phyloP scores from a whole-genome alignment of 37 sponge, comb jelly and placozoan species.

The Aphrocallistes beatrix region DNA sequence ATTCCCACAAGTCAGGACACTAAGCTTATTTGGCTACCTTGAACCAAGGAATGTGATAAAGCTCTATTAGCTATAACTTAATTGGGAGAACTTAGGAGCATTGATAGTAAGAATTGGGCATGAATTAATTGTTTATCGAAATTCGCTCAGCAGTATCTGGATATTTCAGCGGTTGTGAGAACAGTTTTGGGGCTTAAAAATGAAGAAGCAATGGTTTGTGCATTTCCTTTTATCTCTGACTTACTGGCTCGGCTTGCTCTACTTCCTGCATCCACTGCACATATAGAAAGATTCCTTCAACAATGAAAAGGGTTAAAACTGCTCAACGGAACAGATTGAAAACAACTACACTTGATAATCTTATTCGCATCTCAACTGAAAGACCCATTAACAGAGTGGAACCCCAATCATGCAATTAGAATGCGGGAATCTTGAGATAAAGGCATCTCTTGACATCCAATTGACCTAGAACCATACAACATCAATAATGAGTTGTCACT shows the following conservation, averaged over 20 bases:
- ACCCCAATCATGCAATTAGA: not conserved
- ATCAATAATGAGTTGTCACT: too few species aligned
- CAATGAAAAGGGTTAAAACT: not conserved
- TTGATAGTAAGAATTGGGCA: too few species aligned
- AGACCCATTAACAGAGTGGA: not conserved
- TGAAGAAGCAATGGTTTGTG: not conserved
- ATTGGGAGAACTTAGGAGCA: slow-evolving; percentile 20
- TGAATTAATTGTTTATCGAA: too few species aligned
- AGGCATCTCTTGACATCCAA: not conserved
- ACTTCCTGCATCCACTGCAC: not conserved
- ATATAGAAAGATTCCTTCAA: not conserved
- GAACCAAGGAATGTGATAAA: too few species aligned
- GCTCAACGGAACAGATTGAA: not conserved
- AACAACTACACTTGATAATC: not conserved
- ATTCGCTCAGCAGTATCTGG: not conserved
- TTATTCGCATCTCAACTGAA: not conserved
- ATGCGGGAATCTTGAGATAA: not conserved
- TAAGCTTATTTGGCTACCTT: too few species aligned
- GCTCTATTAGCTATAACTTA: not conserved
- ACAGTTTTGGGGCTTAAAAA: not conserved
- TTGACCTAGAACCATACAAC: not conserved
- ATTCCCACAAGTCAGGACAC: slow-evolving; percentile 25
- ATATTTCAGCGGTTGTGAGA: not conserved
- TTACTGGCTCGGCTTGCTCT: not conserved
- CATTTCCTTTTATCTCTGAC: not conserved